These are phyloP conservation scores for Furnarius figulus DNA, from an alignment of 2,113 vertebrate species.

Conservation along the genomic window DNA sequence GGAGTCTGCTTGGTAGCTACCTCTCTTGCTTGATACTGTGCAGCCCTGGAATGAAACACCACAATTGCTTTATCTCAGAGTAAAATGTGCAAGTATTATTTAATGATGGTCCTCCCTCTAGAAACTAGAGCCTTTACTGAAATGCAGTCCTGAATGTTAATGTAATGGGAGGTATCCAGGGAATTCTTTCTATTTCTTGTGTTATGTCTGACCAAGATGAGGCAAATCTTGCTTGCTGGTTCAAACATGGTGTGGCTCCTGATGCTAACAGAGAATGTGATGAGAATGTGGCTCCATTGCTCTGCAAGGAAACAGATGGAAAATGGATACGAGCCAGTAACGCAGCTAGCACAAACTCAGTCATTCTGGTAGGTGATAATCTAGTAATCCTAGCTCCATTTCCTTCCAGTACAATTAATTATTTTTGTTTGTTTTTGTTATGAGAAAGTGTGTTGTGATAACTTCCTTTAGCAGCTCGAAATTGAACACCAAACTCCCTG, in stretches of 20 bases:
- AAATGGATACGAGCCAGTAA: background rate
- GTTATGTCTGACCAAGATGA: background rate
- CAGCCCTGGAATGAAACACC: slow-evolving; percentile 27
- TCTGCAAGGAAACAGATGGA: background rate
- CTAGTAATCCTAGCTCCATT: background rate
- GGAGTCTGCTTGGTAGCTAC: background rate
- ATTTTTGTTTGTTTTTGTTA: slow-evolving; percentile 37
- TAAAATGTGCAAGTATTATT: background rate
- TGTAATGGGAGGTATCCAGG: background rate
- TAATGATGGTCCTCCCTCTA: background rate
- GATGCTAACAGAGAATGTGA: background rate
- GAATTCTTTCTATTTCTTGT: background rate
- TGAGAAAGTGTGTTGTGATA: slow-evolving; percentile 6
- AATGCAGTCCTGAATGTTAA: background rate
- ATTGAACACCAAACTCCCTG: slow-evolving; percentile 45
- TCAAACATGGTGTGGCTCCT: background rate
- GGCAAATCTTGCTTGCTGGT: background rate
- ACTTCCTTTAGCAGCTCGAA: slow-evolving; percentile 39
- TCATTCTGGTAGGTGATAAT: background rate
- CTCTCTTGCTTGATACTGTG: background rate
- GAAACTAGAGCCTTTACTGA: background rate
- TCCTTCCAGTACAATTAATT: slow-evolving; percentile 10
- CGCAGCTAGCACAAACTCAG: background rate
- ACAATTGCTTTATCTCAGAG: background rate
- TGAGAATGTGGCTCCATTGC: background rate